Percentiles rank a stretch among this genome's conserved stretches.
phyloP scores from a whole-genome alignment of 1,140 invertebrate species.

The Drosophila micromelanica region DNA sequence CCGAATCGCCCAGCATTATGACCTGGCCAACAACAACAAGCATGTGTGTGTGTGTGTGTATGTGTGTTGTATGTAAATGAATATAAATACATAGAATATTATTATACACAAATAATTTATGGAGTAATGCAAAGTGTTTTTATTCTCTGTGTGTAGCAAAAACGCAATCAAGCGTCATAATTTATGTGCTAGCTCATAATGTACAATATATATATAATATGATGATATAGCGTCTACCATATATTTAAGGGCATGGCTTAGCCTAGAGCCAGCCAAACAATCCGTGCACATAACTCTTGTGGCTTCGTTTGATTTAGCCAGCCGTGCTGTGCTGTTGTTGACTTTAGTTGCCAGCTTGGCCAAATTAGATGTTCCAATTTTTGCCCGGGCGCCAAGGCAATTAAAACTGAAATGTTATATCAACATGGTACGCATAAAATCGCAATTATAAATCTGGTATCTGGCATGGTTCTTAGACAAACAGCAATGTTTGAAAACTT shows the following conservation, averaged over 20 bases:
- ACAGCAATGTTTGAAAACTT: too few relatives aligned
- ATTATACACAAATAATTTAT: conserved; percentile 25
- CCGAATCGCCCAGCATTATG: conserved; percentile 95
- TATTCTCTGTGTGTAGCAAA: neutral
- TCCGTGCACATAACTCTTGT: conserved; percentile 8
- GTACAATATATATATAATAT: neutral
- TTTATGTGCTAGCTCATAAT: conserved; percentile 39
- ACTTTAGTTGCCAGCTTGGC: conserved; percentile 6
- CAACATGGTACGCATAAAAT: conserved; percentile 10
- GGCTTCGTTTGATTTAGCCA: conserved; percentile 19
- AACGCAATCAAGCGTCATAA: conserved; percentile 29
- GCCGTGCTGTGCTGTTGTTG: neutral
- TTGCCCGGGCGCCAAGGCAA: conserved; percentile 18
- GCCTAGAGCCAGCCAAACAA: conserved; percentile 1
- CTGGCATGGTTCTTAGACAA: neutral
- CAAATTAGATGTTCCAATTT: conserved; percentile 24
- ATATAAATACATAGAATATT: conserved; percentile 22
- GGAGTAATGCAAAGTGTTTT: conserved; percentile 9
- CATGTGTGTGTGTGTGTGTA: conserved; percentile 6
- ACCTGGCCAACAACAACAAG: conserved; percentile 86
- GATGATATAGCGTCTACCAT: conserved; percentile 5
- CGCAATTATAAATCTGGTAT: too few relatives aligned
- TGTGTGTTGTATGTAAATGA: conserved; percentile 27
- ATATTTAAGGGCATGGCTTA: conserved; percentile 50
- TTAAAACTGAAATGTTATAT: conserved; percentile 39